Evolutionary conservation across 2,797 vertebrate species (phyloP).

Genomic region (Macropodus opercularis): DNA sequence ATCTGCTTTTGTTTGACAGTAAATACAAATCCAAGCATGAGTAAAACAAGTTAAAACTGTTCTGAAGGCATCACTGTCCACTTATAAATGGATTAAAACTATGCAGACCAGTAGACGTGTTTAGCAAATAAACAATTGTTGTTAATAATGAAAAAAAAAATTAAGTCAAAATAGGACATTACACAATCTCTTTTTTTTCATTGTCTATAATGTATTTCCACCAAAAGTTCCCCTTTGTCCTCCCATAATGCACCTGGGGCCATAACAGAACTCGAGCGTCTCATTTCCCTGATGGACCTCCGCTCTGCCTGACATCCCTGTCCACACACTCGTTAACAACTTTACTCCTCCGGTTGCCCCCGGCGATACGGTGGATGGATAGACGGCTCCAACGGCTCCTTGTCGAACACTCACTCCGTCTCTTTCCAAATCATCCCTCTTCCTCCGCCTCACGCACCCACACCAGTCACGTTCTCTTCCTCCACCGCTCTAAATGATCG

Average conservation of each 20-base stretch:
- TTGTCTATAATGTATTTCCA: constrained; percentile 60
- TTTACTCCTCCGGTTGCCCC: constrained; percentile 73
- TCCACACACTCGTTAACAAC: constrained; percentile 83
- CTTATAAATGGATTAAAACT: background rate
- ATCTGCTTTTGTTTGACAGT: background rate
- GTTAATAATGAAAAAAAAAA: constrained; percentile 9
- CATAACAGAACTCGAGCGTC: constrained; percentile 70
- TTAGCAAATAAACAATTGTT: background rate
- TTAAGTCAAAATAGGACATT: constrained; percentile 26
- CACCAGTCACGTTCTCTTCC: constrained; percentile 12
- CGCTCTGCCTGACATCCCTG: constrained; percentile 74
- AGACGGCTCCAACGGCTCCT: constrained; percentile 63
- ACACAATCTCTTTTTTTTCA: constrained; percentile 14
- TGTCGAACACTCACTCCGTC: constrained; percentile 60
- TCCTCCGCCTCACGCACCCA: constrained; percentile 7
- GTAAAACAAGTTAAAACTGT: background rate
- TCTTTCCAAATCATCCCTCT: constrained; percentile 37
- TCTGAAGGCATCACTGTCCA: background rate
- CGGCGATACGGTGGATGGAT: constrained; percentile 66
- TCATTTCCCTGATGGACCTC: constrained; percentile 83
- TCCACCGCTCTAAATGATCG: constrained; percentile 29
- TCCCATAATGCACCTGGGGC: constrained; percentile 78
- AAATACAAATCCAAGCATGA: background rate
- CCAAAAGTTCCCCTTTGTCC: constrained; percentile 72
- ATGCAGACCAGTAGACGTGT: background rate